Evolutionary conservation across 2,888 invertebrate species (phyloP).

Genomic region (Caenorhabditis uteleia): DNA sequence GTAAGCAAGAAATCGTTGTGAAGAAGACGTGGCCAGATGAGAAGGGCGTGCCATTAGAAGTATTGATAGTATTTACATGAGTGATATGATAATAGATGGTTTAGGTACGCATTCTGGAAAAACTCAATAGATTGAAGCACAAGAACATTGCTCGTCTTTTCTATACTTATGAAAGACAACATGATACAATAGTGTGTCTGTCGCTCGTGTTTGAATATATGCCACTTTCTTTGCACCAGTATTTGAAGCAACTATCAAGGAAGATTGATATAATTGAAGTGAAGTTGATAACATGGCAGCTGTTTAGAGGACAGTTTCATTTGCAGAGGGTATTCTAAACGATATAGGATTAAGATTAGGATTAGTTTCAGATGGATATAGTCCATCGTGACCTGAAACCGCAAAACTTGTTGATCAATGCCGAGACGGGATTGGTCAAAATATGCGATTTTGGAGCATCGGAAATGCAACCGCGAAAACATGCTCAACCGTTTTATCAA

Average conservation of each 20-base stretch:
- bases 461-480: conserved; percentile 21
- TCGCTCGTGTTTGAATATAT: conserved; percentile 54
- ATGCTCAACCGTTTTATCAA: conserved; percentile 49
- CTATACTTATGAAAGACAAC: conserved; percentile 80
- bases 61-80: too few relatives aligned
- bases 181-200: conserved; percentile 35
- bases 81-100: too few relatives aligned
- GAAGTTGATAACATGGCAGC: conserved; percentile 52
- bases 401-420: conserved; percentile 94
- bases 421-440: conserved; percentile 84
- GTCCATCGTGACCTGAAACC: conserved; percentile 96
- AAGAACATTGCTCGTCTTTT: conserved; percentile 95
- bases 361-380: conserved; percentile 47
- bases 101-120: conserved; percentile 94
- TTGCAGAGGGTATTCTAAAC: conserved; percentile 28
- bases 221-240: conserved; percentile 44
- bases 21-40: conserved; percentile 55
- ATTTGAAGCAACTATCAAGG: conserved; percentile 27
- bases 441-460: conserved; percentile 42
- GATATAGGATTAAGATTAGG: background rate
- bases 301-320: conserved; percentile 54
- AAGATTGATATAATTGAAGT: conserved; percentile 31
- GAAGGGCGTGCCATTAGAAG: conserved; percentile 19
- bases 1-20: conserved; percentile 39
- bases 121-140: conserved; percentile 89